Evolutionary conservation across 2,797 vertebrate genomes (phyloP).

Genomic region (Eremophila alpestris): DNA sequence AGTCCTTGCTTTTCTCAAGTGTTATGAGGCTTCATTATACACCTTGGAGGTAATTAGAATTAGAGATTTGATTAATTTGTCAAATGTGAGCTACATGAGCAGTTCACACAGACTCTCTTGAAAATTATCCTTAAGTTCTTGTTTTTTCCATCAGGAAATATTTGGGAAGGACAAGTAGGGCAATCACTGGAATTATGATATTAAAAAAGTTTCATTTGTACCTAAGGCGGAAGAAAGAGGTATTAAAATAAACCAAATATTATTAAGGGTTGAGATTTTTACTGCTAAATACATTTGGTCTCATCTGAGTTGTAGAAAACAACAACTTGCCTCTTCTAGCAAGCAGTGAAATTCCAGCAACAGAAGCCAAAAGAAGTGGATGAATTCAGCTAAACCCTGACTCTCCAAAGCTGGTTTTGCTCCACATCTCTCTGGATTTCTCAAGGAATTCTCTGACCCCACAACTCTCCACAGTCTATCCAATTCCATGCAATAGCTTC

Average conservation of each 20-base stretch:
- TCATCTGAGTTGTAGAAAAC: conserved; percentile 30
- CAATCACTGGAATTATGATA: not conserved
- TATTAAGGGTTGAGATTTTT: conserved; percentile 2
- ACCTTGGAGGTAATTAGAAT: not conserved
- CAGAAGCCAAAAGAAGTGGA: not conserved
- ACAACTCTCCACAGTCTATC: not conserved
- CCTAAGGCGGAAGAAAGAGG: not conserved
- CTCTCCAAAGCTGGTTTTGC: not conserved
- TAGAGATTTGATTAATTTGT: conserved; percentile 10
- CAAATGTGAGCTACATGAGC: not conserved
- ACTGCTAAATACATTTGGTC: conserved; percentile 2
- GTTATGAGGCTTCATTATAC: not conserved
- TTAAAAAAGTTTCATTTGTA: not conserved
- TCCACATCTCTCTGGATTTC: not conserved
- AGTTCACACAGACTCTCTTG: not conserved
- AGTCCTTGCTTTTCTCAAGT: not conserved
- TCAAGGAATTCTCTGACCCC: not conserved
- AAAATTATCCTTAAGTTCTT: not conserved
- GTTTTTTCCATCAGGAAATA: conserved; percentile 24
- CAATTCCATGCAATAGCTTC: not conserved
- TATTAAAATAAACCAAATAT: not conserved
- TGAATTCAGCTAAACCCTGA: not conserved
- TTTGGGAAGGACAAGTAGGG: not conserved
- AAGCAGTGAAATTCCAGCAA: conserved; percentile 42
- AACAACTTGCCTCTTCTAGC: not conserved